phyloP scores from a whole-genome alignment of 2,797 vertebrate genomes.

The Pantherophis alleghaniensis region DNA sequence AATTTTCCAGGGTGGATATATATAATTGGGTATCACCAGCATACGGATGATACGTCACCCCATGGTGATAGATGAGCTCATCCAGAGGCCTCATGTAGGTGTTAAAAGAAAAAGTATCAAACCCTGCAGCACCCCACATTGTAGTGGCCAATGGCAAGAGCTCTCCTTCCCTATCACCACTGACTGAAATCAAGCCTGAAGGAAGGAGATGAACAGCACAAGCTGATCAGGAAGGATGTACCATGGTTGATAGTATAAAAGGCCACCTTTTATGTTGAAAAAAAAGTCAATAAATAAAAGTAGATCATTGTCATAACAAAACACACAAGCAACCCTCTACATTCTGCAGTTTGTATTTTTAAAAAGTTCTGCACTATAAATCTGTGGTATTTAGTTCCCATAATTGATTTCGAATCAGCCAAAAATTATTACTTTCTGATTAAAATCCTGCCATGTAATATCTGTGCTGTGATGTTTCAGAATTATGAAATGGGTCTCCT shows the following conservation, averaged over 20 bases:
- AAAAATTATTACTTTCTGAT: constrained; percentile 51
- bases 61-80: background rate
- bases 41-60: background rate
- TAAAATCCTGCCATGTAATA: constrained; percentile 54
- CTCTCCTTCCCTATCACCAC: background rate
- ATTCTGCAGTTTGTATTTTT: constrained; percentile 46
- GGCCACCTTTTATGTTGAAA: background rate
- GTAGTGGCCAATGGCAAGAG: background rate
- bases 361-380: background rate
- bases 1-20: background rate
- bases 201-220: background rate
- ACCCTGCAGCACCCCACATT: background rate
- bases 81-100: background rate
- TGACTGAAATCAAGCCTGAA: background rate
- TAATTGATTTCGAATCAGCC: constrained; percentile 44
- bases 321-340: background rate
- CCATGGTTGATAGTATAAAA: background rate
- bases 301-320: background rate
- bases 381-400: constrained; percentile 48
- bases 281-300: background rate
- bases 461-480: constrained; percentile 48
- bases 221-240: background rate
- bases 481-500: constrained; percentile 45
- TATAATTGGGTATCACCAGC: background rate
- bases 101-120: background rate